Base-by-base conservation (phyloP, 2,888 invertebrate species). In the Resseliella maxima region DNA sequence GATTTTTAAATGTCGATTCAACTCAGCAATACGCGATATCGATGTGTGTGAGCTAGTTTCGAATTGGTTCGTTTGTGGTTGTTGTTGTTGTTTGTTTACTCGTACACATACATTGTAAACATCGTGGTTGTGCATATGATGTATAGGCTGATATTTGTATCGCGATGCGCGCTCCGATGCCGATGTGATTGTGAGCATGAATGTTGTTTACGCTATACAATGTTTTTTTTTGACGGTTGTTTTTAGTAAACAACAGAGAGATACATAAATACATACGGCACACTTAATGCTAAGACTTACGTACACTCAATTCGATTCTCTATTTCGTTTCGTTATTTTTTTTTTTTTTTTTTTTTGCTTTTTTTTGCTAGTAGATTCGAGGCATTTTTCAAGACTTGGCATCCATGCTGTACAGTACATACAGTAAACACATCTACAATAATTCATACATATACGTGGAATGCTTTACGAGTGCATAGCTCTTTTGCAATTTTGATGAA, bases 131-230 rank as follows among this genome's bases (percentile, higher is more conserved):
- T 72, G 72, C 72, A 72, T 35, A 72, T 72, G 72, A 72, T 27
- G n/a, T n/a, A n/a, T n/a, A 18, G 31, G 72, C 31, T 72, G 1
- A 15, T 72, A 72, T 72, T 72, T 72, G 72, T 31, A 10, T 35
- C 72, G 72, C 31, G 72, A 72, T 72, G 72, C 72, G 72, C 35
- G 27, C 72, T 18, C 3, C 31, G 18, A 31, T 72, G 27, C n/a
- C 15, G n/a, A n/a, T 72, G 72, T 72, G 59, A 59, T 31, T 72
- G 72, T 72, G 72, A 31, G 72, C 72, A 72, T 15, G 72, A 72
- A 72, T n/a, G 72, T 72, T 72, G 72, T 72, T 72, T 72, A 72
- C 72, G 35, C 72, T 72, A 15, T 72, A 72, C 72, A 35, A n/a
- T n/a, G n/a, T n/a, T n/a, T n/a, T n/a, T 31, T 72, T 72, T 72